phyloP scores from a whole-genome alignment of 2,888 invertebrate genomes.

The Pseudococcus viburni region DNA sequence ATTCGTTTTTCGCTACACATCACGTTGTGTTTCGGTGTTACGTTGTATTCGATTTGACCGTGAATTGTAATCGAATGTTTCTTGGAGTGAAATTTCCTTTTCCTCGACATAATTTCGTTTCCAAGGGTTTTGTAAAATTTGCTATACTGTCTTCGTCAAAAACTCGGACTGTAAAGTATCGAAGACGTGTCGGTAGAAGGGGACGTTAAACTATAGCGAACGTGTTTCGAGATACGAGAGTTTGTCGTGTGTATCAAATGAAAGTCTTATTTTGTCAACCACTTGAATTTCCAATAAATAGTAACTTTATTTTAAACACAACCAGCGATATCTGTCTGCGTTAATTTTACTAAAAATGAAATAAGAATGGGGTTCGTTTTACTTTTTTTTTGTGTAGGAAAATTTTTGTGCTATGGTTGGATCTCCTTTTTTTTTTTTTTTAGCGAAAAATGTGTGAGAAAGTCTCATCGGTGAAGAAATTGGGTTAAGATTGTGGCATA shows the following conservation, averaged over 20 bases:
- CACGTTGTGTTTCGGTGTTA: not conserved
- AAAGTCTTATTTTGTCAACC: conserved; percentile 3
- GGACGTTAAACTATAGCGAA: not conserved
- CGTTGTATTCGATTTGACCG: conserved; percentile 37
- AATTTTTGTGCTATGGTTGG: too few species aligned
- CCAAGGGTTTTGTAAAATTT: conserved; percentile 3
- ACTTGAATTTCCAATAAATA: not conserved
- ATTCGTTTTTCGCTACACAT: conserved; percentile 24
- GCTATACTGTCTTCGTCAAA: not conserved
- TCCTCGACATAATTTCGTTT: conserved; percentile 38
- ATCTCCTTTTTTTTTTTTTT: too few species aligned
- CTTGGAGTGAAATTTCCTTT: conserved; percentile 5
- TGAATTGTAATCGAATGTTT: conserved; percentile 44
- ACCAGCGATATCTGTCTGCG: not conserved
- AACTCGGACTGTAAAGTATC: not conserved
- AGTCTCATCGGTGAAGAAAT: too few species aligned
- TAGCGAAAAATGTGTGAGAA: too few species aligned
- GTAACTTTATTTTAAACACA: not conserved
- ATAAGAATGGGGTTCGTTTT: not conserved
- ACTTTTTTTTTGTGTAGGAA: not conserved
- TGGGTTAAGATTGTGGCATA: too few species aligned
- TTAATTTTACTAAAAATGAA: not conserved
- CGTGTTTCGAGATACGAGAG: not conserved
- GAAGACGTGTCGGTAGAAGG: not conserved
- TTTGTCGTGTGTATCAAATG: not conserved